Percentiles rank a stretch among this genome's conserved stretches.
These are phyloP conservation scores for Listronotus bonariensis DNA, from an alignment of 1,140 invertebrate species.

Conservation along the genomic window DNA sequence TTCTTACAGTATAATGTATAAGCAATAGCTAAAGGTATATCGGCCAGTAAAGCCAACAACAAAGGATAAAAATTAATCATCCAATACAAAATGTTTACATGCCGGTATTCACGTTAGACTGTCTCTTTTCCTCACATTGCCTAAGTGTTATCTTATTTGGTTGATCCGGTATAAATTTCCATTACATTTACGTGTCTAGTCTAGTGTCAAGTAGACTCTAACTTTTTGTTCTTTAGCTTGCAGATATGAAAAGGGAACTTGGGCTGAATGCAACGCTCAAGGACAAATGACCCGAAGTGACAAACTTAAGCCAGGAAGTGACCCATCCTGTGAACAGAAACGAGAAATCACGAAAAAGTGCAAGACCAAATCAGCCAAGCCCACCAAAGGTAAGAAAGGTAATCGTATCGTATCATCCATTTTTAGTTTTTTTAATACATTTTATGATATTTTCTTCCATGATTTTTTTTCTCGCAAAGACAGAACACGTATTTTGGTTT, in stretches of 20 bases:
- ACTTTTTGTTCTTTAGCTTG: slow-evolving; percentile 62
- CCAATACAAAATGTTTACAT: no score
- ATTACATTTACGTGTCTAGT: no score
- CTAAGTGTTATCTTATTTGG: no score
- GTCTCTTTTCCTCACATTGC: no score
- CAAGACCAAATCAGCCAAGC: slow-evolving; percentile 71
- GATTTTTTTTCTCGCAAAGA: slow-evolving; percentile 22
- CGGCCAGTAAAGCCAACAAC: no score
- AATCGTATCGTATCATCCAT: slow-evolving; percentile 45
- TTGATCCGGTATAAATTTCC: no score
- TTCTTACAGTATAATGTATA: no score
- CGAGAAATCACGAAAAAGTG: slow-evolving; percentile 74
- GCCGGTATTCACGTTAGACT: no score
- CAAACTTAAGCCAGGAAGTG: slow-evolving; percentile 74
- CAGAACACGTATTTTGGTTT: no score
- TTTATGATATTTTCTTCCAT: slow-evolving; percentile 1
- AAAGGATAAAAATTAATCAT: no score
- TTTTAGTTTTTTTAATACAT: slow-evolving; percentile 34
- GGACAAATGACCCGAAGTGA: slow-evolving; percentile 73
- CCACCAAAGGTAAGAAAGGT: slow-evolving; percentile 60
- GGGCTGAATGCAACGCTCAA: slow-evolving; percentile 70
- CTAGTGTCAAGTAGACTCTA: no score
- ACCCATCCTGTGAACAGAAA: slow-evolving; percentile 72
- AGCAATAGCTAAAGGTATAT: no score
- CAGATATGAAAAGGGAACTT: slow-evolving; percentile 76